These are phyloP conservation scores for Drosophila kambysellisi DNA, from an alignment of 2,888 invertebrate genomes.

Conservation along the genomic window DNA sequence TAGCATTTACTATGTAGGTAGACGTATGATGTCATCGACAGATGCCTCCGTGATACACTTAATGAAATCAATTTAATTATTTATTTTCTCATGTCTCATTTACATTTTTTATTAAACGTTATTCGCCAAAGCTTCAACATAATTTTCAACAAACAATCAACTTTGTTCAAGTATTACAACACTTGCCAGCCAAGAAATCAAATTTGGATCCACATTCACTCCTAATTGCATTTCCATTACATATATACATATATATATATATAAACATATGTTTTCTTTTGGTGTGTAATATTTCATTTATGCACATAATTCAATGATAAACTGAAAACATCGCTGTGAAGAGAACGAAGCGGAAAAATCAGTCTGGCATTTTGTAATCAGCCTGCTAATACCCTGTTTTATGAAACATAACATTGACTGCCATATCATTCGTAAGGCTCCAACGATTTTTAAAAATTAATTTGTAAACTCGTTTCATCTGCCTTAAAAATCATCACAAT, in stretches of 20 bases:
- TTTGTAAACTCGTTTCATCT: not conserved
- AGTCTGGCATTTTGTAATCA: not conserved
- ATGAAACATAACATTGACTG: not conserved
- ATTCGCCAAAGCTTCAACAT: not conserved
- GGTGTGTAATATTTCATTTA: conserved; percentile 1
- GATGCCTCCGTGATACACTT: conserved; percentile 56
- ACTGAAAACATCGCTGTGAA: not conserved
- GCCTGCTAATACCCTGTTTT: not conserved
- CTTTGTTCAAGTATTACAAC: conserved; percentile 8
- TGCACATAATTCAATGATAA: not conserved
- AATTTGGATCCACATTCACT: not conserved
- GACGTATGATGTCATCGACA: conserved; percentile 57
- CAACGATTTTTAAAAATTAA: not conserved
- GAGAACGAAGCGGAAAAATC: not conserved
- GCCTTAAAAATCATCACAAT: not conserved
- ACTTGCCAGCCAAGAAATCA: not conserved
- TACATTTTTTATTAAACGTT: conserved; percentile 70
- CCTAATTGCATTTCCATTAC: not conserved
- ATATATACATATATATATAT: not conserved
- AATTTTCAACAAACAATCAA: conserved; percentile 11
- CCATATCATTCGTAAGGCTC: not conserved
- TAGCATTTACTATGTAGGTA: conserved; percentile 6
- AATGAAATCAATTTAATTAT: conserved; percentile 78
- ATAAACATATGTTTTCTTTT: not conserved
- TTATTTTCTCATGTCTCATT: conserved; percentile 62